Conservation (phyloP, 1,140 invertebrate species). For the Bombus superbus region DNA sequence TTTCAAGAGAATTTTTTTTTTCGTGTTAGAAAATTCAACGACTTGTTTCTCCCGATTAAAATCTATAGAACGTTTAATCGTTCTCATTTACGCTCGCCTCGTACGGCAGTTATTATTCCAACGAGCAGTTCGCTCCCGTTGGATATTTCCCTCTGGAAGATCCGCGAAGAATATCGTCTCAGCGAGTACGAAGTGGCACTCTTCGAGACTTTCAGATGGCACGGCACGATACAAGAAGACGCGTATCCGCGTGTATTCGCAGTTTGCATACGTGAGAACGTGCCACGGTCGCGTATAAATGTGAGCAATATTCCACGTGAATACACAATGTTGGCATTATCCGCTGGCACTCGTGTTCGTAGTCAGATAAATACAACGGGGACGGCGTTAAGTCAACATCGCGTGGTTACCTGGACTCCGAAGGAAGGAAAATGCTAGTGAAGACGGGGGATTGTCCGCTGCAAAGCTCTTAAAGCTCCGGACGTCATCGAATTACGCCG, state of each 20-base stretch:
- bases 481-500: slow-evolving; percentile 57
- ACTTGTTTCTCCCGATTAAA: background rate
- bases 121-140: background rate
- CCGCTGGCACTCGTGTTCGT: slow-evolving; percentile 31
- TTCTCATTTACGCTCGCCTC: too few species aligned
- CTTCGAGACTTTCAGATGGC: background rate
- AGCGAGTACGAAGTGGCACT: background rate
- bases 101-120: background rate
- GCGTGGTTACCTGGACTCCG: slow-evolving; percentile 46
- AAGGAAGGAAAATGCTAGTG: slow-evolving; percentile 28
- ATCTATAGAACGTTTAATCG: background rate
- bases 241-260: background rate
- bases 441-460: slow-evolving; percentile 36
- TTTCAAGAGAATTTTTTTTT: background rate
- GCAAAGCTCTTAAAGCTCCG: slow-evolving; percentile 53
- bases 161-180: background rate
- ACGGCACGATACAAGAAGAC: background rate
- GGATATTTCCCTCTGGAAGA: background rate
- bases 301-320: slow-evolving; percentile 37
- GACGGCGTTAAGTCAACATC: slow-evolving; percentile 55
- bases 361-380: slow-evolving; percentile 58
- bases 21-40: background rate
- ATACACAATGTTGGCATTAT: slow-evolving; percentile 43
- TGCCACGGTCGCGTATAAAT: slow-evolving; percentile 6
- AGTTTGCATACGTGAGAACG: background rate